Evolutionary conservation across 2,797 vertebrate species (phyloP), one percentile per base, ranked within the genome.

Genomic region (Cichlasoma orientale): DNA sequence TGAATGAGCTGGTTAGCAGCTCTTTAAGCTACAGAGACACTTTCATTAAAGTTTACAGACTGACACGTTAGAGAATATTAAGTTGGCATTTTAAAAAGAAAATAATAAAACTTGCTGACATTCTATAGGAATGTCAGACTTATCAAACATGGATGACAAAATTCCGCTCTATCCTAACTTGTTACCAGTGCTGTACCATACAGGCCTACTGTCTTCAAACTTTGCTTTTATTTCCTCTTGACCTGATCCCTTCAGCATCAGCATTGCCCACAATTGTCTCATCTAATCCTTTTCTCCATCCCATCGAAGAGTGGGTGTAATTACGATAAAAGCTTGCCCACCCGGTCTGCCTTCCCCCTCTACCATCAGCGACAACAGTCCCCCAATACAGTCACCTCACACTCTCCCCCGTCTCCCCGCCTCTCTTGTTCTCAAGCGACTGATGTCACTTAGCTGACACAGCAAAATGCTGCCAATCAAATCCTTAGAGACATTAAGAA

Each of bases 381-480:
- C 77, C 72, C 72, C 76, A 53, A 29, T 68, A 36, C 82, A 80
- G 74, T 88, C 82, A 73, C 84, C 86, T 79, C 77, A 4, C 83
- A 47, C 27, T 74, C 77, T 33, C 69, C 78, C 56, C 71, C 41
- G 47, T 69, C 63, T 72, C 23, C 36, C 75, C 10, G 44, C 50
- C 80, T 55, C 82, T 61, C 78, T 80, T 77, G 47, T 80, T 84
- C 82, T 81, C 18, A 58, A 21, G 75, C 79, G 53, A 88, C 89
- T 94, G 94, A 95, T 94, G 93, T 94, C 94, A 95, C 90, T 92
- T 83, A 80, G 94, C 94, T 95, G 93, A 94, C 84, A 80, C 88
- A 93, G 94, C 94, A 91, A 88, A 92, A 90, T 38, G 25, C 76
- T 3, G 73, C 88, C 87, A 88, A 83, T 91, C 84, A 76, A 89